Conservation (phyloP, 2,113 vertebrate genomes). For the Addax nasomaculatus region DNA sequence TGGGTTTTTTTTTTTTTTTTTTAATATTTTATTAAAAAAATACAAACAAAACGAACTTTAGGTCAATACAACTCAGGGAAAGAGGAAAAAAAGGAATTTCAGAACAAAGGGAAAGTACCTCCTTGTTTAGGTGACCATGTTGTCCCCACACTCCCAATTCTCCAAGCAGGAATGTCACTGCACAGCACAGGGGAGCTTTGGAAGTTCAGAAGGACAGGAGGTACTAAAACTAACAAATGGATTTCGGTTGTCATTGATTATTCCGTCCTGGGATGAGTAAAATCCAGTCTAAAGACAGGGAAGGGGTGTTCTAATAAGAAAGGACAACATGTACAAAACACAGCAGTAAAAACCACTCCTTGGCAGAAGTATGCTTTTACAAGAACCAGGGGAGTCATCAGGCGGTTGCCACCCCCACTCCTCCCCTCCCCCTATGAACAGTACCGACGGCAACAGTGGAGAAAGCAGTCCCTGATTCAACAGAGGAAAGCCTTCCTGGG, state of each 20-base stretch:
- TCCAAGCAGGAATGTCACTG: constrained; percentile 61
- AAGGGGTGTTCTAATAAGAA: not conserved
- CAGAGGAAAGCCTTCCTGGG: not conserved
- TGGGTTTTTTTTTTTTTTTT: constrained; percentile 74
- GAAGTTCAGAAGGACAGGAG: not conserved
- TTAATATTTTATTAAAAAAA: constrained; percentile 84
- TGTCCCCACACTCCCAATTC: constrained; percentile 51
- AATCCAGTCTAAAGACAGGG: not conserved
- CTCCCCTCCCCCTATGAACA: constrained; percentile 36
- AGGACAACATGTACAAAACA: constrained; percentile 21
- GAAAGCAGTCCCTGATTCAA: not conserved
- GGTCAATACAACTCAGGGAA: constrained; percentile 71
- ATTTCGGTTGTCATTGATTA: not conserved
- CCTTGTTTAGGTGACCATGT: constrained; percentile 62
- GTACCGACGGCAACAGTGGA: not conserved
- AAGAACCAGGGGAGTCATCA: not conserved
- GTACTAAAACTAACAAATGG: not conserved
- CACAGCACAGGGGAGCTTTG: not conserved
- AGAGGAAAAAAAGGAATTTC: constrained; percentile 72
- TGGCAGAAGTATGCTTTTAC: not conserved
- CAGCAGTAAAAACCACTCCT: constrained; percentile 50
- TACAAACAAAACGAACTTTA: constrained; percentile 82
- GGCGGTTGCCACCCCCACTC: not conserved
- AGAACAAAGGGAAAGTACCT: constrained; percentile 74
- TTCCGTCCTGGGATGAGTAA: not conserved